Percentiles rank a stretch among this genome's conserved stretches.
Conservation (phyloP, 2,888 invertebrate species). For the Clivina fossor region DNA sequence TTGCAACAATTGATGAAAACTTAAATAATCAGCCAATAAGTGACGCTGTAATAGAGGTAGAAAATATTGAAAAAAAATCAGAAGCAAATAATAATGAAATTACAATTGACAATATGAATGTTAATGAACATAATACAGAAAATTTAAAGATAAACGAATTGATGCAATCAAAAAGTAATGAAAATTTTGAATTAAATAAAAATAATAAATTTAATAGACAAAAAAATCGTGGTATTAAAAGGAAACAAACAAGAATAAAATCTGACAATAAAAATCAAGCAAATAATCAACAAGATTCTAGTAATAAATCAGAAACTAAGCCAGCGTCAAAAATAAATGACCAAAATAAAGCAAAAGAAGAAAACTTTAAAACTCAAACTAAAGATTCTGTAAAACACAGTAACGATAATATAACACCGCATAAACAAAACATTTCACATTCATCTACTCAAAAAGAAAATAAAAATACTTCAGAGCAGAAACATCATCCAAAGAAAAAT, state of each 20-base stretch:
- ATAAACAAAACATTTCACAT: too few species aligned
- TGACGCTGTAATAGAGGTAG: not conserved
- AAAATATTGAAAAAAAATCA: not conserved
- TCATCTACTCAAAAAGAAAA: too few species aligned
- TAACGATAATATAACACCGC: too few species aligned
- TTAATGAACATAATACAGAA: not conserved
- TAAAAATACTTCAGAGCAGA: too few species aligned
- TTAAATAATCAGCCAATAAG: not conserved
- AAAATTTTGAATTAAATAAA: slow-evolving; percentile 13
- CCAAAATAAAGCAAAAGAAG: not conserved
- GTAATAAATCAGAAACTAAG: not conserved
- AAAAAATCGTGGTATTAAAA: slow-evolving; percentile 28
- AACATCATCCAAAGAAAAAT: too few species aligned
- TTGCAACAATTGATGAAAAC: too few species aligned
- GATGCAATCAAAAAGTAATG: slow-evolving; percentile 12
- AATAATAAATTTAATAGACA: slow-evolving; percentile 20
- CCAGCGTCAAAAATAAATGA: not conserved
- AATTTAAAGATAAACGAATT: slow-evolving; percentile 4
- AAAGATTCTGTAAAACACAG: not conserved
- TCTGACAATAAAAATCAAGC: not conserved
- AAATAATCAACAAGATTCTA: too few species aligned
- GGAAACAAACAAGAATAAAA: slow-evolving; percentile 14
- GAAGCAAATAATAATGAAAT: not conserved
- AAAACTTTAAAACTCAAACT: not conserved
- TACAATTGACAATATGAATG: not conserved